Evolutionary conservation across 1,140 invertebrate species (phyloP), one percentile per base, ranked within the genome.

Genomic region (Hyles vespertilio): DNA sequence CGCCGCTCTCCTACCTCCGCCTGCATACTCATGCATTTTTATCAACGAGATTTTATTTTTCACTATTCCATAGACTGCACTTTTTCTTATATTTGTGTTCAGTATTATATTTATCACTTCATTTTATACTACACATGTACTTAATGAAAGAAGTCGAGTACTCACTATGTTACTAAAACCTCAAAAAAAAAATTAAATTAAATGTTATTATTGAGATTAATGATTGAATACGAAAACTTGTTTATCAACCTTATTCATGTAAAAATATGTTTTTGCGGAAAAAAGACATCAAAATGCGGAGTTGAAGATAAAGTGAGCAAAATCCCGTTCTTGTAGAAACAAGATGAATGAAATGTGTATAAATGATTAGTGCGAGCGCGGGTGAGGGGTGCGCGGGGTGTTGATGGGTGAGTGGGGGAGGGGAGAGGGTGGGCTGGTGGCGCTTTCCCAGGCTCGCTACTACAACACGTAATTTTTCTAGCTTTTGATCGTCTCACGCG

Each of bases 261-360:
- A 48, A 48, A 48, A 12, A 40, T 40, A 40, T 8, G 36, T 40
- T 40, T 40, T 8, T 40, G 36, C 62, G 52, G 51, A 66, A 63
- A 69, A 69, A 73, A 70, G 58, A 65, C 65, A 77, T 71, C 65
- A 68, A 69, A 77, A 74, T 74, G 65, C 72, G 63, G 59, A 60
- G 51, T 59, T 61, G 62, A 62, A 67, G 63, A 72, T 68, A 71
- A 71, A 69, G 59, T 57, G 51, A 58, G 62, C 59, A 56, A 69
- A 77, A 70, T 66, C 56, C 68, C 54, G 62, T 67, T 70, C 53
- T 68, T 65, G 62, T 70, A 57, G 67, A 68, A 68, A 61, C 60
- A 56, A 73, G 59, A 73, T 78, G 72, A 75, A 75, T 73, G 69
- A 73, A 73, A 65, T 65, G 58, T 58, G 62, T 67, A 64, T 69